Evolutionary conservation across 2,797 vertebrate genomes (phyloP), one percentile per base, ranked within the genome.

Genomic region (Hydrophis major): DNA sequence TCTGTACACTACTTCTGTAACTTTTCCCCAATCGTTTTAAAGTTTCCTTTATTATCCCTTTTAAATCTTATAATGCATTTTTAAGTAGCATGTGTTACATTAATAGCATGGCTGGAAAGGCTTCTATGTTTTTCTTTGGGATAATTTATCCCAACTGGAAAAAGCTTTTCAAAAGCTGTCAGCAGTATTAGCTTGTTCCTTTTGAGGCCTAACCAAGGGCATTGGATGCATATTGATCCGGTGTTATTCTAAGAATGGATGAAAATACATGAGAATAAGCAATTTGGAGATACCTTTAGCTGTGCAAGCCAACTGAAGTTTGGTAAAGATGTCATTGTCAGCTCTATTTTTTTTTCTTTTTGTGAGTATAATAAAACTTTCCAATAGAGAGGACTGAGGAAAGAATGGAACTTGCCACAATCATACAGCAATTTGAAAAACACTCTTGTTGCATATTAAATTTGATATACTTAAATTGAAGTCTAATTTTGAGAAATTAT

Each of bases 121-220:
- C 91, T 94, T 95, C 93, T 93, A 94, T 92, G 95, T 93, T 95
- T 91, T 95, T 96, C 96, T 97, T 95, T 92, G 94, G 95, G 93
- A 92, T 94, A 95, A 94, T 97, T 97, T 96, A 96, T 96, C 97
- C 96, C 94, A 97, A 96, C 94, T 96, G 66, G 94, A 50, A 50
- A 97, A 96, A 95, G 94, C 78, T 96, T 97, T 97, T 96, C 95
- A 96, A 96, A 96, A 92, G 69, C 89, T 95, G 96, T 96, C 95
- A 96, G 93, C 94, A 94, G 86, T 63, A 89, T 93, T 89, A 93
- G 89, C 83, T 95, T 94, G 96, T 95, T 96, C 96, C 95, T 89
- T 93, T 92, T 93, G 90, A 96, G 89, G 94, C 94, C 95, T 96
- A 97, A 96, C 59, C 93, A 94, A 94, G 94, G 94, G 42, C 93